Evolutionary conservation across 2,888 invertebrate genomes (phyloP), one percentile per base, ranked within the genome.

Genomic region (Eupeodes latifasciatus): DNA sequence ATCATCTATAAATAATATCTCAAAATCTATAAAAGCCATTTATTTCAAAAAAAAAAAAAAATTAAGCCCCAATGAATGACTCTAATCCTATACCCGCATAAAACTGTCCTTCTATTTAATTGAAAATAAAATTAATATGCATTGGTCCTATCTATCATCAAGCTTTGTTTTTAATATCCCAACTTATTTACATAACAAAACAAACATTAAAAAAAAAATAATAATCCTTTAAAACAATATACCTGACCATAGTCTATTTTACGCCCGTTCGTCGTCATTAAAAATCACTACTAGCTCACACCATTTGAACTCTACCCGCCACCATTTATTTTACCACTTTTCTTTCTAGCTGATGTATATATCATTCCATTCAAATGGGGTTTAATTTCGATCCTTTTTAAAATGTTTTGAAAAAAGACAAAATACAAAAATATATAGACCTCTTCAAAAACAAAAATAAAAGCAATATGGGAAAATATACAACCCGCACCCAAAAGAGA

Each of bases 371-470:
- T n/a, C 55, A 36, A 51, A 61, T 53, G 14, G 51, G 67, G 61
- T 47, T 55, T 19, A 51, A 44, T 67, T 19, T 61, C 10, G 62
- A 57, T 62, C 53, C 19, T 69, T 77, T 76, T 69, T 6, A 36
- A 55, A 69, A 69, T 53, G 12, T 34, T 44, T 44, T 12, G 1
- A 69, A 59, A 40, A 59, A 47, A 16, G 2, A 27, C 27, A 62
- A 77, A 66, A 66, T 14, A 47, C 57, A 57, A 5, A 40, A 61
- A 61, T 14, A 55, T 36, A 14, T 5, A 14, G 14, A n/a, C 51
- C 51, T 5, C 14, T n/a, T 12, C 1, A 51, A 51, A 51, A 14
- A 14, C 2, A 34, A 2, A n/a, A 44, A 47, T 49, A 75, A 79
- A 76, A 75, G 51, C 1, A 64, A 19, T 40, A 66, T 3, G 64